These are phyloP conservation scores for Hemichromis elongatus DNA, from an alignment of 2,113 vertebrate genomes.

Conservation along the genomic window DNA sequence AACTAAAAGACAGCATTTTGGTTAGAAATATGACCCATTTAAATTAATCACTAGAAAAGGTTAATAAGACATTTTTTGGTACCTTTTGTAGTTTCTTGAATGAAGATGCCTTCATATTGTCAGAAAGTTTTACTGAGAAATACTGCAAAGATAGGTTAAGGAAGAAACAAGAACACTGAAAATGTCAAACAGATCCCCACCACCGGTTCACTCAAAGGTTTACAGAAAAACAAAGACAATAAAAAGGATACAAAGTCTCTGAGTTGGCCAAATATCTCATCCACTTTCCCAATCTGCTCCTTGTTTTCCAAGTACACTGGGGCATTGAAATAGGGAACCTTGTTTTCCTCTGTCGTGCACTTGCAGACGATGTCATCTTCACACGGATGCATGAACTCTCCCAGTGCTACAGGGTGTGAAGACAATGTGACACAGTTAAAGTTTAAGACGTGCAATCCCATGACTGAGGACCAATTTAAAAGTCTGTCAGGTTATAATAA, in stretches of 20 bases:
- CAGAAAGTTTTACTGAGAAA: conserved; percentile 97
- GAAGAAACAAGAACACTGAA: background rate
- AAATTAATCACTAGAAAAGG: background rate
- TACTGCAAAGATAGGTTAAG: conserved; percentile 83
- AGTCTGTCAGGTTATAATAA: background rate
- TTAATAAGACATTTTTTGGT: background rate
- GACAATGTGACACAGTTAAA: background rate
- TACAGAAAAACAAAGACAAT: background rate
- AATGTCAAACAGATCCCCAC: fast-evolving
- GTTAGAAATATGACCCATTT: fast-evolving
- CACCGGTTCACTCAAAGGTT: background rate
- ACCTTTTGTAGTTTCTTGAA: conserved; percentile 99
- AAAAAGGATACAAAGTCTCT: conserved; percentile 97
- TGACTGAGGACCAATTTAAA: background rate
- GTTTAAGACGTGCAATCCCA: background rate
- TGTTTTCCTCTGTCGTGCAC: conserved; percentile 91
- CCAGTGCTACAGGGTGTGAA: conserved; percentile 75
- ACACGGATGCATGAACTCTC: conserved; percentile 95
- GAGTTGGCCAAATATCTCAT: conserved; percentile 97
- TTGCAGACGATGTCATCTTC: conserved; percentile 96
- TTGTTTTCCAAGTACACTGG: conserved; percentile 98
- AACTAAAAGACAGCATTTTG: conserved; percentile 72
- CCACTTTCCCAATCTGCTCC: conserved; percentile 97
- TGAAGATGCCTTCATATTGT: conserved; percentile 96
- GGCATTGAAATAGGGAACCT: conserved; percentile 97